Evolutionary conservation across 2,888 invertebrate species (phyloP), one percentile per base, ranked within the genome.

Genomic region (Ernsta delagoae): DNA sequence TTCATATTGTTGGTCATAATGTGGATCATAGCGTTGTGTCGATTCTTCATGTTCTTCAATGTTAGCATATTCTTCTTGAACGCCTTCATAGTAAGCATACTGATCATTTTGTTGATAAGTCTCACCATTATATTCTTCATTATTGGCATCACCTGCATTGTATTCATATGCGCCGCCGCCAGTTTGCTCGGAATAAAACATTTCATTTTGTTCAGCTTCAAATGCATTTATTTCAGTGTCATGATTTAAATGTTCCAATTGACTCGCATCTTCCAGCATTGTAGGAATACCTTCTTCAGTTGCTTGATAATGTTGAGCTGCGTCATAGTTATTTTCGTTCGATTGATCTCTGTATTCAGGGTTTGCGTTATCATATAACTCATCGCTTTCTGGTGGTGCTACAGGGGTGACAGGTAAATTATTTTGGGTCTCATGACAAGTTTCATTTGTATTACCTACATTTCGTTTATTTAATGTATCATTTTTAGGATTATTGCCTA

Each of bases 1-100:
- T 63, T 67, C 70, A 73, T 90, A 89, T 74, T 91, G 89, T 70
- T 89, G 82, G 71, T 84, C 83, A 66, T 90, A 90, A 73, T 74
- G 82, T 70, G 82, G 88, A 73, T 91, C 90, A 70, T 89, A 89
- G 5, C 74, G 80, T 70, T 84, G 79, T n/a, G 79, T 77, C 11
- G 84, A 73, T 73, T 86, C 89, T 71, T 84, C 86, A 59, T 87
- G 81, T 71, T 87, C 86, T 73, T 84, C 84, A 61, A 84, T 74
- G 73, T 86, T 85, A 9, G 80, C 75, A 73, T 83, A 82, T 66
- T 84, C 82, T 70, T 83, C 80, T 64, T 83, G 81, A 45, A 75
- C 75, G 53, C 78, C 82, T 72, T 86, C 83, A 63, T 87, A 88
- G 75, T 87, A 86, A 59, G 74, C 71, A 72, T 84, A 83, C 70